Evolutionary conservation across 2,797 vertebrate species (phyloP).

Genomic region (Anas capensis): DNA sequence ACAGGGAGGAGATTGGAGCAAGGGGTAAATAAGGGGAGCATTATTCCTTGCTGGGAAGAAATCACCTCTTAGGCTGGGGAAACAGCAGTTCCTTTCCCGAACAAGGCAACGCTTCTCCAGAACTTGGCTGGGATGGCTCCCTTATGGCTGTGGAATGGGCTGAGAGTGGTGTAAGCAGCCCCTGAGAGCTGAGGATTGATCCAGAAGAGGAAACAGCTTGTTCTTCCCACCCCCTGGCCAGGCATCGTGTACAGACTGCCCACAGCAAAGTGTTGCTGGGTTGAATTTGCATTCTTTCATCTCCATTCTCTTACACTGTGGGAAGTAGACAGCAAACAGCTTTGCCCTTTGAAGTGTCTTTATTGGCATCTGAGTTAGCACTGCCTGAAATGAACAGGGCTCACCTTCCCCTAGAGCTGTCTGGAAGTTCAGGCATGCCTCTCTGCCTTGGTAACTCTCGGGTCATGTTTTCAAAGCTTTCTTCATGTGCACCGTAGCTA

Average conservation of each 20-base stretch:
- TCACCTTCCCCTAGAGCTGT: neutral
- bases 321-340: neutral
- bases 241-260: neutral
- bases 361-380: constrained; percentile 26
- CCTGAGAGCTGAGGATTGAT: neutral
- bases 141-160: neutral
- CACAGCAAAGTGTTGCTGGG: neutral
- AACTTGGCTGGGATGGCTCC: neutral
- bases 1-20: neutral
- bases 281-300: neutral
- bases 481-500: neutral
- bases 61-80: neutral
- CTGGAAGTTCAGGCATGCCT: neutral
- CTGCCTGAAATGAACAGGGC: neutral
- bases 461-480: constrained; percentile 48
- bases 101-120: neutral
- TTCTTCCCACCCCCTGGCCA: neutral
- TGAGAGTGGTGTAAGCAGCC: neutral
- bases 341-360: constrained; percentile 19
- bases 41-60: neutral
- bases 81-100: neutral
- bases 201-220: constrained; percentile 16
- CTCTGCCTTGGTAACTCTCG: constrained; percentile 40
- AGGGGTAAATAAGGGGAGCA: neutral
- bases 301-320: neutral